Conservation (phyloP, 92 coral and sea anemone genomes). For the Metridium senile region DNA sequence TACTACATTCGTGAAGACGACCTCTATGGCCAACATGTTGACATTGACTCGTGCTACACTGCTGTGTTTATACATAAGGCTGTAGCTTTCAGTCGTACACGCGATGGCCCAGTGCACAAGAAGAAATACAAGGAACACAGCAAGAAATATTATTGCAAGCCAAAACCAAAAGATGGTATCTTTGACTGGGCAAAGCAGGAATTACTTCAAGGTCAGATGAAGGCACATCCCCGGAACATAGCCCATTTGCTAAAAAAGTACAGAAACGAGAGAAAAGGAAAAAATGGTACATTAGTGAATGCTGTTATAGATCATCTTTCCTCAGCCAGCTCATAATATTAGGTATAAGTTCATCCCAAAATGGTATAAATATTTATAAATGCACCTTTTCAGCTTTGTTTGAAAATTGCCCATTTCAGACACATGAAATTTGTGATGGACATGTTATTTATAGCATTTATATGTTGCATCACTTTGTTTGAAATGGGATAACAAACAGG, state of each 20-base stretch:
- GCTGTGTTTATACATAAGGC: conserved; percentile 92
- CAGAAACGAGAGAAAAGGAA: neutral
- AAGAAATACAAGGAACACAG: conserved; percentile 49
- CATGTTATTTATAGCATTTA: too few species aligned
- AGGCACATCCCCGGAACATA: conserved; percentile 10
- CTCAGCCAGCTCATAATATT: too few species aligned
- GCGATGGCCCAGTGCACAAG: conserved; percentile 34
- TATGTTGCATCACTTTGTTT: too few species aligned
- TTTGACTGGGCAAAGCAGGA: conserved; percentile 3
- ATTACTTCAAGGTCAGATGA: neutral
- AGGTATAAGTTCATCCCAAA: too few species aligned
- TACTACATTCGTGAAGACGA: conserved; percentile 84
- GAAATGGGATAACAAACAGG: too few species aligned
- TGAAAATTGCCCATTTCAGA: too few species aligned
- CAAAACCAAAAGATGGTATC: conserved; percentile 2
- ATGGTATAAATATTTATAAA: too few species aligned
- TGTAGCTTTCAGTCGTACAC: conserved; percentile 38
- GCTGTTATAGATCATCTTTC: neutral
- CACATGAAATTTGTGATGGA: too few species aligned
- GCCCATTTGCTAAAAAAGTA: neutral
- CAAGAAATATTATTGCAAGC: conserved; percentile 56
- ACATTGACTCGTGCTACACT: conserved; percentile 73
- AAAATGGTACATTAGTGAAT: neutral
- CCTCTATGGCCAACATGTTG: conserved; percentile 62
- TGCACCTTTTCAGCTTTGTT: too few species aligned